Evolutionary conservation across 2,797 vertebrate species (phyloP), one percentile per base, ranked within the genome.

Genomic region (Limnodromus scolopaceus): DNA sequence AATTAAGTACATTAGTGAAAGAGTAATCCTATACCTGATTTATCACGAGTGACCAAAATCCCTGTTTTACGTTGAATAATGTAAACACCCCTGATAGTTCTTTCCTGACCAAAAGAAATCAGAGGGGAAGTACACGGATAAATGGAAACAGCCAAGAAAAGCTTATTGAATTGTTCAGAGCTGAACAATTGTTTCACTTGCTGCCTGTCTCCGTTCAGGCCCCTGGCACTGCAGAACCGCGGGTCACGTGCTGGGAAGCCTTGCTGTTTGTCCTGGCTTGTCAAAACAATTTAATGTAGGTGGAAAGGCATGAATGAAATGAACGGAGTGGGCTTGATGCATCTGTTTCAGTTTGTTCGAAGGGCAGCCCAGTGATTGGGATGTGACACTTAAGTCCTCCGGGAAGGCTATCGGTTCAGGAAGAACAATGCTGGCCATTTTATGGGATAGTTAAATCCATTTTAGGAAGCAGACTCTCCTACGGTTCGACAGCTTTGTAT

Each of bases 301-400:
- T 97, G 92, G 94, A 97, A 97, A 97, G 89, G 96, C 97, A 97
- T 97, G 96, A 97, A 94, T 96, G 87, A 96, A 97, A 97, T 97
- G 93, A 94, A 57, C 49, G 1, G 88, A 96, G 92, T 94, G 87
- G 92, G 91, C 92, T 97, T 54, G 92, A 48, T 97, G 58, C 88
- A 95, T 98, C 95, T 97, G 92, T 91, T 97, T 58, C 84, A 53
- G 49, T 97, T 96, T 95, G 89, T 93, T 96, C 5, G 11, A 28
- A 75, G 93, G 82, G 51, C 89, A 81, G 88, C 87, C 65, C 54
- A 43, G 46, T 39, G 76, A 24, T 54, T 86, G 87, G 82, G 95
- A 70, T 94, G 66, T 75, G 77, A 64, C 66, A 66, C 74, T 84
- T 17, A 8, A 81, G 74, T 76, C 82, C 65, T 87, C 46, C 5